Evolutionary conservation across 2,888 invertebrate genomes (phyloP).

Genomic region (Xestia rhomboidea): DNA sequence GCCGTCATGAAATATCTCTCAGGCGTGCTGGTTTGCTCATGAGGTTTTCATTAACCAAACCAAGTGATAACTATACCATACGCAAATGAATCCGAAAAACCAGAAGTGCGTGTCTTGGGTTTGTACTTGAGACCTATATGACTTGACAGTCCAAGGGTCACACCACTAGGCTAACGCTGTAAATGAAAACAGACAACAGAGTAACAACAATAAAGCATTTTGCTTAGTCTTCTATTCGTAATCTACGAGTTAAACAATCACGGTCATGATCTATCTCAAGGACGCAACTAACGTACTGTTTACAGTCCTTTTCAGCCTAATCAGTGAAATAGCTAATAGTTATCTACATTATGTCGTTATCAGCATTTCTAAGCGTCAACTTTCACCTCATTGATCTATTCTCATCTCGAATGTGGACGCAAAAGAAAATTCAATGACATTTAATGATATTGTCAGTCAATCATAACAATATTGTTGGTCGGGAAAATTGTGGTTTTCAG

Average conservation of each 20-base stretch:
- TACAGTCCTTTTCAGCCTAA: slow-evolving; percentile 19
- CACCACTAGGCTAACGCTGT: too few species aligned
- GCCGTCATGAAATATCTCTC: too few species aligned
- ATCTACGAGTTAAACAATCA: not conserved
- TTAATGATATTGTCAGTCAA: slow-evolving; percentile 7
- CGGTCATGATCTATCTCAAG: slow-evolving; percentile 25
- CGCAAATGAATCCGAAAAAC: too few species aligned
- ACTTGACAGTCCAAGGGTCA: too few species aligned
- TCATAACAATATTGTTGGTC: slow-evolving; percentile 9
- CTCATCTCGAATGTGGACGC: not conserved
- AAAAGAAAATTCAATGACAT: slow-evolving; percentile 21
- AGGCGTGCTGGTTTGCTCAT: too few species aligned
- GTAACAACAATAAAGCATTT: not conserved
- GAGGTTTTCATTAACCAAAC: too few species aligned
- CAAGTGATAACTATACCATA: too few species aligned
- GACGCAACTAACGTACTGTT: slow-evolving; percentile 33
- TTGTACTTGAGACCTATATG: too few species aligned
- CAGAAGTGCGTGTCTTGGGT: too few species aligned
- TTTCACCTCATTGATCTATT: slow-evolving; percentile 36
- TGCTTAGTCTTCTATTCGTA: not conserved
- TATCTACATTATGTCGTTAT: slow-evolving; percentile 13
- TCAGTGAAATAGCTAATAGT: slow-evolving; percentile 9
- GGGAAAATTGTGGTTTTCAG: slow-evolving; percentile 12
- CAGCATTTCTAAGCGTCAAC: slow-evolving; percentile 37
- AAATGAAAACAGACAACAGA: not conserved